Conservation (phyloP, 2,797 vertebrate species). For the Eurystomus glaucurus region DNA sequence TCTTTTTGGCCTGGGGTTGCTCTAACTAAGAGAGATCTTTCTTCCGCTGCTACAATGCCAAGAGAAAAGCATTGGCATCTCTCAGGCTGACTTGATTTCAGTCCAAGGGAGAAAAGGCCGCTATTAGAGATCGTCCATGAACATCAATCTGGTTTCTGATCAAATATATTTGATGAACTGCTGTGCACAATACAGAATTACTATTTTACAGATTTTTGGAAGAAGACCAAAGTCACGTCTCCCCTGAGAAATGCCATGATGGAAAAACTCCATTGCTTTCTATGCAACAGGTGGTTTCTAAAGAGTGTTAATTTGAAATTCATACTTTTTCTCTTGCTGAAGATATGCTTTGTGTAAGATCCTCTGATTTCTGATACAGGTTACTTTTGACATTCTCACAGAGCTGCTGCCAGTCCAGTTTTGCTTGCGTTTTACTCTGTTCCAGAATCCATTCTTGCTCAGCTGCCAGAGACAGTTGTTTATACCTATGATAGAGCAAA, state of each 20-base stretch:
- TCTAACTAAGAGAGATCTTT: background rate
- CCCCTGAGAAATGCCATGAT: background rate
- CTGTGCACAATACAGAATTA: background rate
- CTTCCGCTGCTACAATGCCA: background rate
- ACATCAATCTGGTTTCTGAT: background rate
- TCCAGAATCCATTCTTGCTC: slow-evolving; percentile 83
- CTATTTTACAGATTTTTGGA: background rate
- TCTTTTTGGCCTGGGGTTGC: background rate
- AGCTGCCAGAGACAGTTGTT: slow-evolving; percentile 81
- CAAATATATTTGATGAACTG: background rate
- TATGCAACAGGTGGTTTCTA: background rate
- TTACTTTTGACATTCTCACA: slow-evolving; percentile 82
- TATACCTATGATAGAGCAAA: slow-evolving; percentile 82
- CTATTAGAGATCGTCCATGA: background rate
- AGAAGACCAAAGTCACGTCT: background rate
- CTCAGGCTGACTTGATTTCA: background rate
- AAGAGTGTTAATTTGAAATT: background rate
- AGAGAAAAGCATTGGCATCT: background rate
- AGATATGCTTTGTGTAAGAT: slow-evolving; percentile 83
- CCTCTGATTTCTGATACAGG: slow-evolving; percentile 83
- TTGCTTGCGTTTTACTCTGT: slow-evolving; percentile 82
- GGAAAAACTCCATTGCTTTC: background rate
- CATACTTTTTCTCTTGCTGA: slow-evolving; percentile 86
- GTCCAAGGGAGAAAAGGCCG: background rate
- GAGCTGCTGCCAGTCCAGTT: slow-evolving; percentile 87